These are phyloP conservation scores for Gobius niger DNA, from an alignment of 2,113 vertebrate species.

Conservation along the genomic window DNA sequence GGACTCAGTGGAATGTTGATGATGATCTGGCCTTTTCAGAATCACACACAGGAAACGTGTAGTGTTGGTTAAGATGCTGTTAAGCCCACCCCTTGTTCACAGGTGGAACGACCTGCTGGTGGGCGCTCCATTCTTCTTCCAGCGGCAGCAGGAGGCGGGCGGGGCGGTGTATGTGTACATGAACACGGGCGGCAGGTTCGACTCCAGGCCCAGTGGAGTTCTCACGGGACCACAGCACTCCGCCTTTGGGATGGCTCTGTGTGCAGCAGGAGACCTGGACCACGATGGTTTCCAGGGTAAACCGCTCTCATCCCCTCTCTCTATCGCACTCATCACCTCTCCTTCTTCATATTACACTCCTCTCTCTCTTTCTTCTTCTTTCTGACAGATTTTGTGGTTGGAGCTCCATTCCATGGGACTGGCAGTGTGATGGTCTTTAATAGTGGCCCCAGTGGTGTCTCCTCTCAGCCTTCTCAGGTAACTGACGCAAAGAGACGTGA, in stretches of 20 bases:
- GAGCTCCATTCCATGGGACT: constrained; percentile 84
- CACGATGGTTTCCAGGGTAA: constrained; percentile 92
- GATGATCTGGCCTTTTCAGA: too few relatives aligned
- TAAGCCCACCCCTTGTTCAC: not conserved
- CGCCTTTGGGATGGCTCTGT: constrained; percentile 83
- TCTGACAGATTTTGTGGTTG: constrained; percentile 86
- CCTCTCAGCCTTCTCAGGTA: constrained; percentile 83
- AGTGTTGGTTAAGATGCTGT: too few relatives aligned
- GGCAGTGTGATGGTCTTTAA: constrained; percentile 90
- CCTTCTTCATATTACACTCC: not conserved
- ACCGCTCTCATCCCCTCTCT: not conserved
- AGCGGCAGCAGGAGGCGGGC: constrained; percentile 78
- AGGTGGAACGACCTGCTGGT: constrained; percentile 94
- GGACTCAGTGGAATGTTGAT: too few relatives aligned
- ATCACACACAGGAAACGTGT: too few relatives aligned
- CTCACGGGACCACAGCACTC: constrained; percentile 80
- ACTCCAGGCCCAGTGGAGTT: constrained; percentile 47
- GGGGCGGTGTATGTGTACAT: constrained; percentile 89
- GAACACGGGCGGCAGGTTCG: constrained; percentile 83
- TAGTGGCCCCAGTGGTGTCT: constrained; percentile 77
- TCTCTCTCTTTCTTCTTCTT: not conserved
- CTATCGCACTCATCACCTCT: not conserved
- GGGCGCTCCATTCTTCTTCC: constrained; percentile 90
- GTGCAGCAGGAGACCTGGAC: constrained; percentile 86
- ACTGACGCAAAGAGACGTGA: not conserved